Percentiles rank a stretch among this genome's conserved stretches.
Evolutionary conservation across 2,888 invertebrate species (phyloP).

Genomic region (Aromia moschata): DNA sequence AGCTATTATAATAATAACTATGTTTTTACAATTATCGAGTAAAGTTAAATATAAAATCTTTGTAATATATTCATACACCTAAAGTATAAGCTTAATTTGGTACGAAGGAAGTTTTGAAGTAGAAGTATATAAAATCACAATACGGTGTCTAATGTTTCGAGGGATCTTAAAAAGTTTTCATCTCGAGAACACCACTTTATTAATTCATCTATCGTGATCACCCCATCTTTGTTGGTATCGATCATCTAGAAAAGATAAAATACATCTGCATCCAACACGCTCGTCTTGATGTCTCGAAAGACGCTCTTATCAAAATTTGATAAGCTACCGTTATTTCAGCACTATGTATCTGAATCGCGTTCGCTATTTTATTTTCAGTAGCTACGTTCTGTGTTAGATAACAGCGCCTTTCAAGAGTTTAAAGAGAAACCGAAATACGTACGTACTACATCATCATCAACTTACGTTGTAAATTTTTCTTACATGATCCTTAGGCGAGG

Average conservation of each 20-base stretch:
- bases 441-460: too few relatives aligned
- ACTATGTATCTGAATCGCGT: too few relatives aligned
- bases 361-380: too few relatives aligned
- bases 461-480: slow-evolving; percentile 87
- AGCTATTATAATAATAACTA: too few relatives aligned
- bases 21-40: slow-evolving; percentile 12
- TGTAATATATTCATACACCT: slow-evolving; percentile 23
- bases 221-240: slow-evolving; percentile 82
- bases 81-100: slow-evolving; percentile 18
- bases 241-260: slow-evolving; percentile 70
- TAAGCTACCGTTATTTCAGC: too few relatives aligned
- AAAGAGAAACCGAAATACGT: too few relatives aligned
- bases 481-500: slow-evolving; percentile 83
- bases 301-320: too few relatives aligned
- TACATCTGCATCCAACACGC: too few relatives aligned
- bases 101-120: slow-evolving; percentile 19
- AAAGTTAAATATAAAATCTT: slow-evolving; percentile 27
- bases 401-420: too few relatives aligned
- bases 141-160: slow-evolving; percentile 78
- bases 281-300: too few relatives aligned
- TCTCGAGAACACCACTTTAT: slow-evolving; percentile 81
- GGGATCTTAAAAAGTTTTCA: slow-evolving; percentile 73
- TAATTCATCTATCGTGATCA: slow-evolving; percentile 82
- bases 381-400: too few relatives aligned
- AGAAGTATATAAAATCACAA: slow-evolving; percentile 68